Base-by-base conservation (phyloP, 2,797 vertebrate species). In the Falco berigora region DNA sequence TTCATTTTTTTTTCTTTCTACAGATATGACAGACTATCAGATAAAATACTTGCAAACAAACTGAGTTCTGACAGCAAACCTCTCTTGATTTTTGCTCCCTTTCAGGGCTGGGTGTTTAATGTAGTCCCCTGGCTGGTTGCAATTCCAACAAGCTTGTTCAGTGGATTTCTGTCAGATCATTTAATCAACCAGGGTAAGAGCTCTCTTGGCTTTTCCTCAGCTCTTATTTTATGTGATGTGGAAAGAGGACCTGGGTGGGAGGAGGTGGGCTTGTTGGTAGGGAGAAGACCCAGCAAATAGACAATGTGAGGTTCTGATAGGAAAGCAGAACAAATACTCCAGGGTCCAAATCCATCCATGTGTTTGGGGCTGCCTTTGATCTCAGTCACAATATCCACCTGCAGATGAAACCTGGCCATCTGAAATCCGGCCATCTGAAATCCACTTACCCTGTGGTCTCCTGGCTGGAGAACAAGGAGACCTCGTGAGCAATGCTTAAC, bases 91-190 rank as follows among this genome's bases (percentile, higher is more conserved):
- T 94, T 86, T 40, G 7, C 46, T 82, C 72, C 28, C 42, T 95
- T 94, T 19, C 96, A 99, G 99, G 99, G 99, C 23, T 99, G 99
- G 99, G 98, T 99, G 96, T 99, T 99, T 97, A 99, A 99, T 46
- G 99, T 99, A 30, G 98, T 99, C 64, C 99, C 99, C 7, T 99
- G 99, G 99, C 97, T 99, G 90, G 98, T 99, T 92, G 99, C 99
- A 24, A 99, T 99, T 79, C 99, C 99, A 0, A 98, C 98, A 2
- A 99, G 99, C 24, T 96, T 99, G 78, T 98, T 99, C 94, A 99
- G 99, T 13, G 99, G 99, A 83, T 98, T 98, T 92, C 98, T 99
- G 22, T 99, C 99, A 6, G 99, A 99, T 96, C 98, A 98, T 91
- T 99, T 99, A 94, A 98, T 99, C 96, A 98, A 92, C 88, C 98